A percentile compares a stretch with the other conserved stretches of the same genome.
phyloP scores from a whole-genome alignment of 2,888 invertebrate species.

The Tachina lurida region DNA sequence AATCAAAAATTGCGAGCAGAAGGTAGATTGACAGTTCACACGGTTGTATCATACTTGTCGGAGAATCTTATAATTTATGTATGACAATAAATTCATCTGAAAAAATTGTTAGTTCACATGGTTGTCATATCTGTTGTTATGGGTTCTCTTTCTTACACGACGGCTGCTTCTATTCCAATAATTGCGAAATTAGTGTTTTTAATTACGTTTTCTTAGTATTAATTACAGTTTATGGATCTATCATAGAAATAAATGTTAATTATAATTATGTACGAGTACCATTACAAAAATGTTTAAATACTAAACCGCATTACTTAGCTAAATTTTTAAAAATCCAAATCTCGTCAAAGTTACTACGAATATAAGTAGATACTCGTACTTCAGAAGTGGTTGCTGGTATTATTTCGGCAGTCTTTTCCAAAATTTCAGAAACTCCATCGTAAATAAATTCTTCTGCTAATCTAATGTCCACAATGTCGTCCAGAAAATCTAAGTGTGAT shows the following conservation, averaged over 20 bases:
- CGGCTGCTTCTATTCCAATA: no score
- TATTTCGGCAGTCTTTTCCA: not conserved
- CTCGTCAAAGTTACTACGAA: slow-evolving; percentile 48
- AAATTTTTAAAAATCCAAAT: slow-evolving; percentile 71
- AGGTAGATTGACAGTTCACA: no score
- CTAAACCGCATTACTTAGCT: slow-evolving; percentile 65
- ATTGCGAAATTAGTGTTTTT: not conserved
- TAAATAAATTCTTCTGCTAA: not conserved
- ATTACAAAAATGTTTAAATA: not conserved
- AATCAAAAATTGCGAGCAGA: no score
- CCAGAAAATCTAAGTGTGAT: not conserved
- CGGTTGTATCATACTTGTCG: no score
- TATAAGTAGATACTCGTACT: not conserved
- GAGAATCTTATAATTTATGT: no score
- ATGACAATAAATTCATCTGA: no score
- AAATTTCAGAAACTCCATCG: not conserved
- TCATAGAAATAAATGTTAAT: not conserved
- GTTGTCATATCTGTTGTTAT: no score
- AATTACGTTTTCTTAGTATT: not conserved
- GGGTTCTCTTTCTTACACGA: no score
- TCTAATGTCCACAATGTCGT: slow-evolving; percentile 9
- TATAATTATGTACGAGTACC: not conserved
- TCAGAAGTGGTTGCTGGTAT: not conserved
- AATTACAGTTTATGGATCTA: not conserved
- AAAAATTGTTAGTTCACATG: no score